phyloP scores from a whole-genome alignment of 2,797 vertebrate genomes.

The Lepus oiostolus region DNA sequence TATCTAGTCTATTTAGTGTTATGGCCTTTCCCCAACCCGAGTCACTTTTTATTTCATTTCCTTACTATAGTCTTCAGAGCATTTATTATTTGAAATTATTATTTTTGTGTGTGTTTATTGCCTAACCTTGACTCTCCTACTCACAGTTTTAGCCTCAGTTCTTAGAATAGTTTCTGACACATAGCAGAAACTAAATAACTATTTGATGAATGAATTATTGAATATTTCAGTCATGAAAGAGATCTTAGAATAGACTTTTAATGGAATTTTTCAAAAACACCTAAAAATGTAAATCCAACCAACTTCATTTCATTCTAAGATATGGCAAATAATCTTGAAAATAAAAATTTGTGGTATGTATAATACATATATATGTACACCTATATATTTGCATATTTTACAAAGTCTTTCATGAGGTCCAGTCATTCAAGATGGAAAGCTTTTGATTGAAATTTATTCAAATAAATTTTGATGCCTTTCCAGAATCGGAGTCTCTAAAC shows the following conservation, averaged over 20 bases:
- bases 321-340: constrained; percentile 26
- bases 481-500: not conserved
- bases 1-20: not conserved
- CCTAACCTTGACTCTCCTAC: not conserved
- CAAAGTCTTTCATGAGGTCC: not conserved
- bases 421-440: not conserved
- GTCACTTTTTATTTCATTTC: constrained; percentile 26
- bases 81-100: constrained; percentile 30
- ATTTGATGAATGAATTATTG: constrained; percentile 11
- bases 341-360: not conserved
- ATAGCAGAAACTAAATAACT: not conserved
- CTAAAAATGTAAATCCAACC: not conserved
- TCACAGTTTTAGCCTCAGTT: not conserved
- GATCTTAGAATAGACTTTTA: constrained; percentile 1
- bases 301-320: constrained; percentile 19
- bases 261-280: not conserved
- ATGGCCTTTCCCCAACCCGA: not conserved
- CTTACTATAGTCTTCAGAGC: not conserved
- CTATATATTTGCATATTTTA: not conserved
- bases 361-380: not conserved
- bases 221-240: not conserved
- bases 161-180: constrained; percentile 2
- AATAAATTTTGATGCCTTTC: not conserved
- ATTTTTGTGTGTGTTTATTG: not conserved
- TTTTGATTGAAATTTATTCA: not conserved